Conservation (phyloP, 2,797 vertebrate species). For the Martes flavigula region DNA sequence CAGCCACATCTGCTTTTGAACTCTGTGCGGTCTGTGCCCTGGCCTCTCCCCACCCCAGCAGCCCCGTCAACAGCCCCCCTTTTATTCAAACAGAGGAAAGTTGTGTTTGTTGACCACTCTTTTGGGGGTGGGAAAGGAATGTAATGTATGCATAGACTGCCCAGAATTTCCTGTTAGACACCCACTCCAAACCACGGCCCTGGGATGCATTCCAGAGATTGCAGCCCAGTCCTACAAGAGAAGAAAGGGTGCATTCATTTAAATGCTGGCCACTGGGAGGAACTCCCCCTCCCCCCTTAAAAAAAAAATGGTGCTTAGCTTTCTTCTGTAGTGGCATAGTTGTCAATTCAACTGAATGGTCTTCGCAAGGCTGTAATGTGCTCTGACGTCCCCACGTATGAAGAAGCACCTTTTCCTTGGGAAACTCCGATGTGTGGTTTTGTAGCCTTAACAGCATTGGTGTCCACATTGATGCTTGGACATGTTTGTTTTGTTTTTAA, state of each 20-base stretch:
- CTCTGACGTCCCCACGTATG: neutral
- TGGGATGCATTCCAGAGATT: conserved; percentile 81
- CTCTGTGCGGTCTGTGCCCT: conserved; percentile 74
- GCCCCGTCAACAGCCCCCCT: conserved; percentile 62
- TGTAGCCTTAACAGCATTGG: neutral
- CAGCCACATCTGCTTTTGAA: conserved; percentile 79
- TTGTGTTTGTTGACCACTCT: conserved; percentile 88
- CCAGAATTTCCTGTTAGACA: conserved; percentile 89
- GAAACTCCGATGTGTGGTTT: neutral
- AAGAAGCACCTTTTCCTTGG: neutral
- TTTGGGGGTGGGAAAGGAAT: conserved; percentile 90
- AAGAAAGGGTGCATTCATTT: conserved; percentile 60
- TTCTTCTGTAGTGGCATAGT: neutral
- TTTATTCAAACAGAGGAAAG: conserved; percentile 85
- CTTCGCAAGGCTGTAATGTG: neutral
- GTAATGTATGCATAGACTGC: conserved; percentile 89
- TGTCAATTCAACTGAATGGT: neutral
- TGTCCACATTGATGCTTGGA: neutral
- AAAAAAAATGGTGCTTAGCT: neutral
- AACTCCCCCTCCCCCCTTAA: neutral
- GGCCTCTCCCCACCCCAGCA: conserved; percentile 53
- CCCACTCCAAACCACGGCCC: conserved; percentile 83
- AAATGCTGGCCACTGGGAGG: neutral
- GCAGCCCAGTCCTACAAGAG: conserved; percentile 28
- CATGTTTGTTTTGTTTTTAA: no score